Base-by-base conservation (phyloP, 1,140 invertebrate genomes). In the Platyscapa corneri region DNA sequence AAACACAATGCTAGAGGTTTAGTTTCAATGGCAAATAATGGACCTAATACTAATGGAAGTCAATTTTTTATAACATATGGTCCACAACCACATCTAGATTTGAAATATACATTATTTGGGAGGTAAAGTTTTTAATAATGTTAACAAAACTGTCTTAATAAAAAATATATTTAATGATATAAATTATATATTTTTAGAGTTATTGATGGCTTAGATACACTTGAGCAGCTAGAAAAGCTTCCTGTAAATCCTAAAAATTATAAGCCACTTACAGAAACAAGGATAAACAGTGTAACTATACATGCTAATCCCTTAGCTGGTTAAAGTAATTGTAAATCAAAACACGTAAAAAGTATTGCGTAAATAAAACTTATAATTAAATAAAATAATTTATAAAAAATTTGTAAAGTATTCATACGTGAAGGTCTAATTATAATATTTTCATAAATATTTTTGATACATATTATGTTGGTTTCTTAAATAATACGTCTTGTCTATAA, bases 11-110 rank as follows among this genome's bases (percentile, higher is more conserved):
- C 95, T 14, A 94, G 98, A 90, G 99, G 99, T 6, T 96, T 97
- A 74, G 93, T 99, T 1, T 99, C 98, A 23, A 99, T 99, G 98
- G 99, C 99, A n/a, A 99, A 99, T 91, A 99, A 98, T 94, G 98
- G 98, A 32, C 98, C 98, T 23, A 99, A 99, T 91, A 97, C 97
- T n/a, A 99, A 99, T 95, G 97, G 96, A n/a, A 98, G 98, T 89
- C 99, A 99, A 92, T 99, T 99, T 93, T 99, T 99, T 90, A 97
- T 99, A 86, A 97, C 97, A 0, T 99, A 99, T 93, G 96, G 95
- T 10, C 96, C 98, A 86, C 98, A 99, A 89, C 96, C 98, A n/a
- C 97, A 98, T 94, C 94, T 99, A 65, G 99, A 99, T 93, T 94
- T 99, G 84, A 99, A 99, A 92, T 99, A 99, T 91, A 99, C 99